These are phyloP conservation scores for Phalacrocorax aristotelis DNA, from an alignment of 2,113 vertebrate genomes.

Conservation along the genomic window DNA sequence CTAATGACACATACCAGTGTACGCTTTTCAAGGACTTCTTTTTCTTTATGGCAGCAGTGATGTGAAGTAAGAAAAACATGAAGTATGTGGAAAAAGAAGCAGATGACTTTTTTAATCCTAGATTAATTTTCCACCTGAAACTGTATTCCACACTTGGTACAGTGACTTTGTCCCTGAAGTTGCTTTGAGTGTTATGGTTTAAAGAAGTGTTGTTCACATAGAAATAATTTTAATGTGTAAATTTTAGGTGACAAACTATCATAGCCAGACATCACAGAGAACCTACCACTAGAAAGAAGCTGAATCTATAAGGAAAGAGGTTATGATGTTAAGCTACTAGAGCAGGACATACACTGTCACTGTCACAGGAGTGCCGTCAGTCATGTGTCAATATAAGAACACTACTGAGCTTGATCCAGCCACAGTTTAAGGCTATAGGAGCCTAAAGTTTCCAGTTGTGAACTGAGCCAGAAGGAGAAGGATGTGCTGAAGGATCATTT, in stretches of 20 bases:
- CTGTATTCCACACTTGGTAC: background rate
- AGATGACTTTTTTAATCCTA: background rate
- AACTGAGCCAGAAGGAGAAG: background rate
- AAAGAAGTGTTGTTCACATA: background rate
- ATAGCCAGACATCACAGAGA: background rate
- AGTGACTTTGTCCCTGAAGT: background rate
- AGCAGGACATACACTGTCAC: background rate
- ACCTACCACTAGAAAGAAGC: background rate
- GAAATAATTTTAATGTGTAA: background rate
- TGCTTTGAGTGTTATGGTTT: background rate
- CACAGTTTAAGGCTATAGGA: background rate
- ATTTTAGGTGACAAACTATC: background rate
- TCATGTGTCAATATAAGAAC: background rate
- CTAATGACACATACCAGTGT: background rate
- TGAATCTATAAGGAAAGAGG: background rate
- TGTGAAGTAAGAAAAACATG: background rate
- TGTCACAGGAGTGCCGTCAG: fast-evolving
- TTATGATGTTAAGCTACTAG: background rate
- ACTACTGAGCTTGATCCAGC: background rate
- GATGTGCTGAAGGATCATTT: background rate
- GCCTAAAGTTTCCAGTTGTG: background rate
- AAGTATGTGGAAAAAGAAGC: background rate
- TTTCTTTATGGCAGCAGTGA: background rate
- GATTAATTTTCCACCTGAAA: background rate
- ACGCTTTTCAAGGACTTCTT: background rate